A percentile compares a stretch with the other conserved stretches of the same genome.
These are phyloP conservation scores for Lasiurus borealis DNA, from an alignment of 2,113 vertebrate genomes.

Conservation along the genomic window DNA sequence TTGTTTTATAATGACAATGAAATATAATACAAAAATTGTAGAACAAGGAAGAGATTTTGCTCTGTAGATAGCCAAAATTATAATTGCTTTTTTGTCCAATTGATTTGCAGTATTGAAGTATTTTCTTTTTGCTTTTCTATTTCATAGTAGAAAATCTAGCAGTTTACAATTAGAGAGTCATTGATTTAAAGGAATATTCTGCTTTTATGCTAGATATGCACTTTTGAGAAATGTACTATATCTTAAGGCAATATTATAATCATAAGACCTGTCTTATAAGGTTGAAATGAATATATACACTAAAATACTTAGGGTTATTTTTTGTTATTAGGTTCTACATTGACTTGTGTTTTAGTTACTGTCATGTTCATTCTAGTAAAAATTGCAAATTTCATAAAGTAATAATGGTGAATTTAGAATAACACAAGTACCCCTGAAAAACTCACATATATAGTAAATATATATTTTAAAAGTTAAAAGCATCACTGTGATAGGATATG, in stretches of 20 bases:
- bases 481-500: background rate
- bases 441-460: background rate
- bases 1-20: slow-evolving; percentile 29
- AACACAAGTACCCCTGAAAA: background rate
- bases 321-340: background rate
- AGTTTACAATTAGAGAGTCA: background rate
- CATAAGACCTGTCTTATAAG: background rate
- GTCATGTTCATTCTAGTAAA: background rate
- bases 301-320: background rate
- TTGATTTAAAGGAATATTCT: background rate
- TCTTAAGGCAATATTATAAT: background rate
- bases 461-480: background rate
- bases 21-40: slow-evolving; percentile 31
- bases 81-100: background rate
- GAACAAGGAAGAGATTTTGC: background rate
- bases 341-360: background rate
- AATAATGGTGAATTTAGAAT: background rate
- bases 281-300: background rate
- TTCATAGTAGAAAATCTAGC: background rate
- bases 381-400: background rate
- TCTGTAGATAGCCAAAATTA: background rate
- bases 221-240: background rate
- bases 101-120: background rate
- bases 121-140: background rate
- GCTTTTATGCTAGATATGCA: background rate